Percentiles rank a stretch among this genome's conserved stretches.
phyloP scores from a whole-genome alignment of 1,140 invertebrate species.

The Scaptomyza montana region DNA sequence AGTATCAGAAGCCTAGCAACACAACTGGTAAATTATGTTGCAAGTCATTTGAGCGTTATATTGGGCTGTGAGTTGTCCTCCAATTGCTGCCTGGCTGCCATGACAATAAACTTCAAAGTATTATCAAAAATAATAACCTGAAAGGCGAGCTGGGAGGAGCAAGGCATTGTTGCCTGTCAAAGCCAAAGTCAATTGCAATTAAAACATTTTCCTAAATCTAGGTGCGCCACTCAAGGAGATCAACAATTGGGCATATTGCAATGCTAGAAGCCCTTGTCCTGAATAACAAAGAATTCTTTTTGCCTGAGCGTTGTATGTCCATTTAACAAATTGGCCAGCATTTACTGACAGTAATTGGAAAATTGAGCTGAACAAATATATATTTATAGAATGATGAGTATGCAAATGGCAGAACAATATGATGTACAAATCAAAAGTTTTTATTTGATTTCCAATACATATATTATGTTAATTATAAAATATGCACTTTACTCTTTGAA shows the following conservation, averaged over 20 bases:
- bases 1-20: conserved; percentile 31
- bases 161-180: background rate
- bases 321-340: conserved; percentile 49
- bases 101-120: conserved; percentile 32
- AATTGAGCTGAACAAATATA: background rate
- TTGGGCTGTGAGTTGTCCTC: conserved; percentile 1
- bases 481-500: no score
- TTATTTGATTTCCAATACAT: background rate
- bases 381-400: background rate
- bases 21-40: conserved; percentile 18
- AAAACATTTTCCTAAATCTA: conserved; percentile 37
- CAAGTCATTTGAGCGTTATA: conserved; percentile 20
- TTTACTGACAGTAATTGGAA: background rate
- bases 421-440: background rate
- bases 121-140: conserved; percentile 23
- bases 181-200: conserved; percentile 47
- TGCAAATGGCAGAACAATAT: background rate
- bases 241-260: conserved; percentile 25
- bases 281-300: conserved; percentile 13
- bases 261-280: conserved; percentile 23
- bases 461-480: no score
- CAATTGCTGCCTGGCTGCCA: conserved; percentile 30
- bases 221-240: conserved; percentile 9
- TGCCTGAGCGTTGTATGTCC: conserved; percentile 3
- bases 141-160: background rate